Percentiles rank a stretch among this genome's conserved stretches.
Conservation (phyloP, 2,113 vertebrate species). For the Ameiurus melas region DNA sequence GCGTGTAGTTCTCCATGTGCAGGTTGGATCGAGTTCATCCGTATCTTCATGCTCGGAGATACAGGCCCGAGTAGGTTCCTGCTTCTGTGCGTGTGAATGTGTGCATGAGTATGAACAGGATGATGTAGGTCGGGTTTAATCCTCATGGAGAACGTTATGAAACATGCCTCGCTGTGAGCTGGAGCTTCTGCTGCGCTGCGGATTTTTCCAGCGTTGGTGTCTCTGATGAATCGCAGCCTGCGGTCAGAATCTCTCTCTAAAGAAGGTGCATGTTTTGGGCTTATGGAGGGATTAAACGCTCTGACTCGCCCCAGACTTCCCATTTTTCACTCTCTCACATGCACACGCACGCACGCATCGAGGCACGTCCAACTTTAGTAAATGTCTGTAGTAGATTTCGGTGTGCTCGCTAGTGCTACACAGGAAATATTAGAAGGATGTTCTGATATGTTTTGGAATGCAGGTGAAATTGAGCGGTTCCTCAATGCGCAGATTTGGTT, state of each 20-base stretch:
- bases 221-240: neutral
- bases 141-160: neutral
- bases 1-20: too few species aligned
- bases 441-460: neutral
- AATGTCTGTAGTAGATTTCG: neutral
- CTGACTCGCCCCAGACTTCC: conserved; percentile 7
- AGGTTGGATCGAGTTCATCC: neutral
- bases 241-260: neutral
- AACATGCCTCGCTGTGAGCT: neutral
- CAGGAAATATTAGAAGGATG: too few species aligned
- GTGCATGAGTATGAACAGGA: neutral
- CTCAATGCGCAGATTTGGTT: neutral
- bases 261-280: conserved; percentile 7
- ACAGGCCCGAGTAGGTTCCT: neutral
- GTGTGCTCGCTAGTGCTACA: too few species aligned
- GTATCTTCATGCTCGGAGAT: neutral
- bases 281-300: conserved; percentile 36
- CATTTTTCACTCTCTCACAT: neutral
- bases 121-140: neutral
- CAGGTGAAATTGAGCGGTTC: neutral
- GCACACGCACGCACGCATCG: neutral
- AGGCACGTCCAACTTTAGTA: neutral
- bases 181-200: neutral
- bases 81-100: neutral
- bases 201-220: neutral